Evolutionary conservation across 2,888 invertebrate species (phyloP).

Genomic region (Ophonus ardosiacus): DNA sequence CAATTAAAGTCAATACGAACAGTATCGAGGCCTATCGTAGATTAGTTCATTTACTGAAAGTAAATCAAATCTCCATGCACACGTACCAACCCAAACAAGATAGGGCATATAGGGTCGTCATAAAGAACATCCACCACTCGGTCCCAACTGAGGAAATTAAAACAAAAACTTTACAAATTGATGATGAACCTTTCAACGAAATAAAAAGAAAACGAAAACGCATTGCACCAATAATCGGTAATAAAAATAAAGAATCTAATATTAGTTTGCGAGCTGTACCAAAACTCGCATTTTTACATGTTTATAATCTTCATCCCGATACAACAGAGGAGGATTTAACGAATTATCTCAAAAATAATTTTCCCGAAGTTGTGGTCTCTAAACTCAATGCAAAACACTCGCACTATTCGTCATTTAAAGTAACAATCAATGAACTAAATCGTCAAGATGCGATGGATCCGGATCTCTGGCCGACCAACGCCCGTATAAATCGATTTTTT

Average conservation of each 20-base stretch:
- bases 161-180: too few species aligned
- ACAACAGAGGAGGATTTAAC: background rate
- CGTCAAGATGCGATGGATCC: background rate
- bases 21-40: conserved; percentile 63
- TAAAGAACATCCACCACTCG: background rate
- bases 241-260: background rate
- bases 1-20: conserved; percentile 63
- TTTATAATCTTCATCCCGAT: background rate
- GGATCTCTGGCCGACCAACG: background rate
- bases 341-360: background rate
- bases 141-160: conserved; percentile 52
- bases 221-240: background rate
- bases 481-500: background rate
- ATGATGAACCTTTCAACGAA: too few species aligned
- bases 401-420: background rate
- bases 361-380: background rate
- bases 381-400: background rate
- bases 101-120: conserved; percentile 61
- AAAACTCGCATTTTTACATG: background rate
- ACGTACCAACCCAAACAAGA: conserved; percentile 65
- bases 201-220: background rate
- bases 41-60: conserved; percentile 61
- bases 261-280: background rate
- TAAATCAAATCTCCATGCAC: conserved; percentile 62
- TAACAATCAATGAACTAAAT: background rate